phyloP scores from a whole-genome alignment of 2,888 invertebrate genomes.

The Euplexia lucipara region DNA sequence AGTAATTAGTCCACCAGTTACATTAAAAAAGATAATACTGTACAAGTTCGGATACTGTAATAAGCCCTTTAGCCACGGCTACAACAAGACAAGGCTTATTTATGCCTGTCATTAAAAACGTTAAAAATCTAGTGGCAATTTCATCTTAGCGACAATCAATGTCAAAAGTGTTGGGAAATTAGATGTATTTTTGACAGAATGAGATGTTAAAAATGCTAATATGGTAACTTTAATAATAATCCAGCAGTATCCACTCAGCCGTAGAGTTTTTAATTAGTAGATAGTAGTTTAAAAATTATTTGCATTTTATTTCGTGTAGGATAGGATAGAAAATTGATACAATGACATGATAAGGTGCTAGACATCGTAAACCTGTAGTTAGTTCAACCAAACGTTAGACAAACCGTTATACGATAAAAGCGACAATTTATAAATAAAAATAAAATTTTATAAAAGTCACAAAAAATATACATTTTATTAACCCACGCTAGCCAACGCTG shows the following conservation, averaged over 20 bases:
- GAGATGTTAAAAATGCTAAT: too few species aligned
- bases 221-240: too few species aligned
- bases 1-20: too few species aligned
- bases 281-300: constrained; percentile 1
- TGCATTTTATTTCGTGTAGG: constrained; percentile 30
- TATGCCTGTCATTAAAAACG: too few species aligned
- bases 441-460: constrained; percentile 42
- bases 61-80: too few species aligned
- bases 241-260: neutral
- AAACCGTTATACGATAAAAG: constrained; percentile 37
- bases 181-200: too few species aligned
- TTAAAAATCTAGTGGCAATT: too few species aligned
- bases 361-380: constrained; percentile 41
- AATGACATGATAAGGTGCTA: constrained; percentile 48
- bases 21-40: too few species aligned
- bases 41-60: too few species aligned
- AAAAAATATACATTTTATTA: constrained; percentile 57
- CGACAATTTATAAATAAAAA: constrained; percentile 38
- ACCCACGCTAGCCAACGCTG: constrained; percentile 59
- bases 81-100: too few species aligned
- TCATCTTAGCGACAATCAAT: too few species aligned
- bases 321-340: constrained; percentile 39
- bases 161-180: too few species aligned
- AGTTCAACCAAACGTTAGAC: constrained; percentile 28
- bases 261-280: constrained; percentile 1